Evolutionary conservation across 2,797 vertebrate genomes (phyloP).

Genomic region (Diplodus sargus): DNA sequence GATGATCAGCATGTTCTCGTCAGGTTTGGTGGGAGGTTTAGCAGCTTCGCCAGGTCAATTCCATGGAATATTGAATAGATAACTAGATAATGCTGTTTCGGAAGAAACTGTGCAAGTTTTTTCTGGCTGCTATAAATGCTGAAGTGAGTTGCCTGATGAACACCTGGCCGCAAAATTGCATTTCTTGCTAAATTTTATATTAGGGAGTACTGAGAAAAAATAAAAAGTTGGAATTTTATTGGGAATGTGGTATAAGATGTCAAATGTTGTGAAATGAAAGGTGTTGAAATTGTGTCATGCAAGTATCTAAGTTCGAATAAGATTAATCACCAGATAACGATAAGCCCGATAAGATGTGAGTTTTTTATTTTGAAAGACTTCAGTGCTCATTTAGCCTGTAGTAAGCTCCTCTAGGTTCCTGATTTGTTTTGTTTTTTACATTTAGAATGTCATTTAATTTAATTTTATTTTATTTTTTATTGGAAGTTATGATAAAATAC

Average conservation of each 20-base stretch:
- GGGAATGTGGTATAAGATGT: too few species aligned
- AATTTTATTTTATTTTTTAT: not conserved
- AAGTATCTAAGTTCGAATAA: too few species aligned
- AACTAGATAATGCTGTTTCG: not conserved
- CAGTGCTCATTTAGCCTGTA: not conserved
- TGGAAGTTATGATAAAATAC: too few species aligned
- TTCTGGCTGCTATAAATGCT: not conserved
- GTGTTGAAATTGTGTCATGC: not conserved
- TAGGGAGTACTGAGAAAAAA: not conserved
- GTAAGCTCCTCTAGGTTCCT: not conserved
- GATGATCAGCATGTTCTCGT: not conserved
- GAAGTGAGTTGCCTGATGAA: not conserved
- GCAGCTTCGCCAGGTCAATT: not conserved
- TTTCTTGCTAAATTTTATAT: not conserved
- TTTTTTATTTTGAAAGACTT: too few species aligned
- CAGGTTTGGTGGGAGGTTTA: not conserved
- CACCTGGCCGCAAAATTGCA: too few species aligned
- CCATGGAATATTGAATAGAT: not conserved
- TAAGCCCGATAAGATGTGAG: too few species aligned
- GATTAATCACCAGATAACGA: too few species aligned
- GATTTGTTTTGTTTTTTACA: not conserved
- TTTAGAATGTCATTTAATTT: too few species aligned
- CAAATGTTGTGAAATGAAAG: not conserved
- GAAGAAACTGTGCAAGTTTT: not conserved
- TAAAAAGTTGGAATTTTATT: not conserved